These are phyloP conservation scores for Sitta carolinensis DNA, from an alignment of 2,797 vertebrate species.

Conservation along the genomic window DNA sequence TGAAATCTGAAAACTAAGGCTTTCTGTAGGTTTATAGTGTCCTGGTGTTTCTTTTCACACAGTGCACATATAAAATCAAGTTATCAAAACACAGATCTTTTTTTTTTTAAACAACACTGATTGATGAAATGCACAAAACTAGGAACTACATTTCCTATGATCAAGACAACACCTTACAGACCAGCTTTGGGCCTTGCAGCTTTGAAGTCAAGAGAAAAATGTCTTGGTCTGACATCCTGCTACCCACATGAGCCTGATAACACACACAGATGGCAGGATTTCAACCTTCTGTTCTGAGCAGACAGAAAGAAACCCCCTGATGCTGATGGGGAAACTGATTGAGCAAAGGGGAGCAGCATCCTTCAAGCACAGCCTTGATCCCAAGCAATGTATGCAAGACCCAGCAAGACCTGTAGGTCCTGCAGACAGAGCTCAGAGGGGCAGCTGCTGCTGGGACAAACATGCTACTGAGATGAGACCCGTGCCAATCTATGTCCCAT, in stretches of 20 bases:
- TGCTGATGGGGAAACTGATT: background rate
- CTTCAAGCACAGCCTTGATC: constrained; percentile 24
- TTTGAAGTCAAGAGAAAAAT: background rate
- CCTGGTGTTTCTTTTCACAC: constrained; percentile 54
- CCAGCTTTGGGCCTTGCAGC: background rate
- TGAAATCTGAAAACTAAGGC: constrained; percentile 73
- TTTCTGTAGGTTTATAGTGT: constrained; percentile 70
- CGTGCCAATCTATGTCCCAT: background rate
- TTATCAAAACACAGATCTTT: constrained; percentile 57
- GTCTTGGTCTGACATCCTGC: background rate
- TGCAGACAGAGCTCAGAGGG: background rate
- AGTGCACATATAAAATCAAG: constrained; percentile 66
- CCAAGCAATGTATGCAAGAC: constrained; percentile 11
- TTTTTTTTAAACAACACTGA: constrained; percentile 8
- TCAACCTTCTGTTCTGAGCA: background rate
- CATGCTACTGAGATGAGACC: background rate
- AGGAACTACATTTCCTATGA: constrained; percentile 15
- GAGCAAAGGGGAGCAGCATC: constrained; percentile 29
- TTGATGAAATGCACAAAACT: constrained; percentile 6
- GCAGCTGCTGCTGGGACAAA: background rate
- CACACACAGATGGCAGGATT: background rate
- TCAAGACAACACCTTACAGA: background rate
- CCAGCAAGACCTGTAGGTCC: background rate
- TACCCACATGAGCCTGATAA: background rate
- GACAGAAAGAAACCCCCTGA: background rate